phyloP scores from a whole-genome alignment of 92 coral and sea anemone genomes.

The Hydrozoanthus gracilis region DNA sequence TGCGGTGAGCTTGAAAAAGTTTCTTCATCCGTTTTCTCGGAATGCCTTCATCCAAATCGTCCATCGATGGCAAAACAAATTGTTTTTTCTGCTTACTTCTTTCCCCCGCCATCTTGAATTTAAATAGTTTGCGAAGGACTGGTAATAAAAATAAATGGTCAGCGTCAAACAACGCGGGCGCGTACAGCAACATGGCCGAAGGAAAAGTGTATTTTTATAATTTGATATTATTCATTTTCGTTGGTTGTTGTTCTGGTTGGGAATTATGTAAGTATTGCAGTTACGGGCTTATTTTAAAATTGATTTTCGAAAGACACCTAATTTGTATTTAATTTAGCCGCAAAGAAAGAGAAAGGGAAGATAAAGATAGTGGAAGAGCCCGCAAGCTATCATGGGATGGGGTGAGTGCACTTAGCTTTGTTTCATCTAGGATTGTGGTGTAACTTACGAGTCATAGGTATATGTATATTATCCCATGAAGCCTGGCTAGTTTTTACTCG shows the following conservation, averaged over 20 bases:
- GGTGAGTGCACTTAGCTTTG: constrained; percentile 62
- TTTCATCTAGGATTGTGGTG: not conserved
- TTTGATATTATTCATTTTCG: not conserved
- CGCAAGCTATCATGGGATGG: constrained; percentile 80
- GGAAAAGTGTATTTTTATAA: not conserved
- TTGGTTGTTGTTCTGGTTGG: not conserved
- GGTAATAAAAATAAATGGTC: constrained; percentile 12
- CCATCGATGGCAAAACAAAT: constrained; percentile 78
- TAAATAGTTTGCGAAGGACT: not conserved
- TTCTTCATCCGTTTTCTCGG: constrained; percentile 45
- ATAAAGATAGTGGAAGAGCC: constrained; percentile 97
- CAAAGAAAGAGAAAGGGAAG: constrained; percentile 34
- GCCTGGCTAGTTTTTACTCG: no score
- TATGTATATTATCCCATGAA: not conserved
- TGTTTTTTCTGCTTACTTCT: not conserved
- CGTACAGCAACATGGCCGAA: constrained; percentile 18
- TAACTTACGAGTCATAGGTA: not conserved
- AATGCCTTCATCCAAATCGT: constrained; percentile 75
- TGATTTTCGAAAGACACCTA: not conserved
- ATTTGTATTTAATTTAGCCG: not conserved
- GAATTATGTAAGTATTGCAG: constrained; percentile 25
- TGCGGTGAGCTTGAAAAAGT: constrained; percentile 46
- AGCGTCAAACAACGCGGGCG: constrained; percentile 10
- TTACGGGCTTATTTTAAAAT: not conserved
- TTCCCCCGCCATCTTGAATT: constrained; percentile 71